Evolutionary conservation across 1,140 invertebrate genomes (phyloP).

Genomic region (Eumeta japonica): DNA sequence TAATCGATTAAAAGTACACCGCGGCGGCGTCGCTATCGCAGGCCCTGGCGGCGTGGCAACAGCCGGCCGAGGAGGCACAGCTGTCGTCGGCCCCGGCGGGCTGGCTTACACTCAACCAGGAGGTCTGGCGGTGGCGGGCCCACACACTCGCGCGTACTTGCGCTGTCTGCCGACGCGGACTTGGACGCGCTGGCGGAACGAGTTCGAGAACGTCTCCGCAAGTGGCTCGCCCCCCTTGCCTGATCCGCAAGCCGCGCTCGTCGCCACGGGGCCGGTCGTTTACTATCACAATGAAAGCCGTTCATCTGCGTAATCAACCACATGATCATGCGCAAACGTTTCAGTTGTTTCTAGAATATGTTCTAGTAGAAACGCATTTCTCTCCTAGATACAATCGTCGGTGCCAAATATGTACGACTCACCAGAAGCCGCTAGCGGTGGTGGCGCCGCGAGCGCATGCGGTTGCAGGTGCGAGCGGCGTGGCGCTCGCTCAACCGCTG

Average conservation of each 20-base stretch:
- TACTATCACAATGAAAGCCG: constrained; percentile 59
- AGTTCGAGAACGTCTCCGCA: constrained; percentile 11
- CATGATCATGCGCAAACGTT: too few relatives aligned
- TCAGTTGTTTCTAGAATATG: too few relatives aligned
- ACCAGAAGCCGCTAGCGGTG: too few relatives aligned
- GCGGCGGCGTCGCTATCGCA: constrained; percentile 72
- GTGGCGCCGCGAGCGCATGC: constrained; percentile 65
- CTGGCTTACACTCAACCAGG: constrained; percentile 68
- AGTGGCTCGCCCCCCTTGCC: constrained; percentile 19
- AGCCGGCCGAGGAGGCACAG: constrained; percentile 69
- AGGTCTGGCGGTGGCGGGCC: constrained; percentile 68
- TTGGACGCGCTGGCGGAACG: too few relatives aligned
- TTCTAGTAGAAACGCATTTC: too few relatives aligned
- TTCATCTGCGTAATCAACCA: too few relatives aligned
- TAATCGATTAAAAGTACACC: constrained; percentile 63
- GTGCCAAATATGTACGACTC: too few relatives aligned
- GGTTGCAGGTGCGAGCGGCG: constrained; percentile 62
- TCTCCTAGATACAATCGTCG: too few relatives aligned
- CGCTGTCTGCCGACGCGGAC: constrained; percentile 60
- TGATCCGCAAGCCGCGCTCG: constrained; percentile 63
- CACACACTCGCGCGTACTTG: constrained; percentile 64
- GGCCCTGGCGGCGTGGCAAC: constrained; percentile 73
- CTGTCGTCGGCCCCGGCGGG: constrained; percentile 71
- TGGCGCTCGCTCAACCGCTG: constrained; percentile 67
- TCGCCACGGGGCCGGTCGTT: constrained; percentile 68